Conservation (phyloP, 2,888 invertebrate genomes). For the Plagodis pulveraria region DNA sequence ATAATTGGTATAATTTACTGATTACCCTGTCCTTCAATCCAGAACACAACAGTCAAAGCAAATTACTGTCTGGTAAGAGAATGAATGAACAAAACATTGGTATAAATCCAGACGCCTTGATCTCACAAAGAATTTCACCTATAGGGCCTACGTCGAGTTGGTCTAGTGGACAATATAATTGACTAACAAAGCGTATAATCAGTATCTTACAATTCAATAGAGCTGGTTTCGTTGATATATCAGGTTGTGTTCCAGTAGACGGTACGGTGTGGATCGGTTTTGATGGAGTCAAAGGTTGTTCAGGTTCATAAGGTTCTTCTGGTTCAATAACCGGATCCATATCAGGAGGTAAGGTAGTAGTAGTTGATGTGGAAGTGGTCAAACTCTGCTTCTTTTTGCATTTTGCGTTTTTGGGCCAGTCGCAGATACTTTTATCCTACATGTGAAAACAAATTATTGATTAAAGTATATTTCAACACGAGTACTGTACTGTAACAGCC, state of each 20-base stretch:
- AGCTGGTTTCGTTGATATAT: constrained; percentile 55
- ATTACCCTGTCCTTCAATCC: no score
- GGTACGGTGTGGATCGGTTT: constrained; percentile 55
- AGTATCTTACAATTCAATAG: constrained; percentile 62
- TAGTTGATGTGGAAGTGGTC: constrained; percentile 50
- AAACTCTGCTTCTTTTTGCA: constrained; percentile 73
- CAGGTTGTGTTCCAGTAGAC: constrained; percentile 60
- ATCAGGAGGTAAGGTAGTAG: constrained; percentile 52
- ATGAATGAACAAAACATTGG: no score
- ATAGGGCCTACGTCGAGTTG: no score
- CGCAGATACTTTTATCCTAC: constrained; percentile 87
- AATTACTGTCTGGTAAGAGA: no score
- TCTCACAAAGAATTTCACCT: no score
- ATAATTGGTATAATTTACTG: no score
- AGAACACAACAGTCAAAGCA: no score
- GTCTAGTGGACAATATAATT: no score
- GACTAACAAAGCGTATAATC: neutral
- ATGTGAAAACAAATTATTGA: constrained; percentile 7
- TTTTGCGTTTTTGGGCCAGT: constrained; percentile 88
- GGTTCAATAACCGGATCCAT: constrained; percentile 37
- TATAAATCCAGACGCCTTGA: no score
- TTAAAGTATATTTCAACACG: no score
- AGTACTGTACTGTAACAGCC: no score
- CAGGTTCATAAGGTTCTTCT: constrained; percentile 29
- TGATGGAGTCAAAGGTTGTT: constrained; percentile 30